These are phyloP conservation scores for Isichthys henryi DNA, from an alignment of 2,113 vertebrate genomes.

Conservation along the genomic window DNA sequence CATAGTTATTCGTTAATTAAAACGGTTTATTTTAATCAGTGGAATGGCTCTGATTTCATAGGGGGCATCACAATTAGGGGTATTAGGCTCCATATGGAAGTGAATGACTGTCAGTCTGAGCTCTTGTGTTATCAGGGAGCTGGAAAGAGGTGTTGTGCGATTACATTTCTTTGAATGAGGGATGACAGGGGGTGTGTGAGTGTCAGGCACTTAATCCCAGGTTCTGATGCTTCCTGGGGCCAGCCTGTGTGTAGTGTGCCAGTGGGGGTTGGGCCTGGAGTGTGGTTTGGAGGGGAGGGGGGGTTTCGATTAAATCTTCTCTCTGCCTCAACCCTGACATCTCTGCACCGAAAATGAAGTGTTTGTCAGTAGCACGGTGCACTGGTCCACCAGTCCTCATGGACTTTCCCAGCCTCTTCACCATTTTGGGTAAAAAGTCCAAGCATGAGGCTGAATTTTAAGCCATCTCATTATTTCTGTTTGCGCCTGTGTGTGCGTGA, in stretches of 20 bases:
- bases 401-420: no score
- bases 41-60: neutral
- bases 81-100: neutral
- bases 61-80: neutral
- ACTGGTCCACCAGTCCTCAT: neutral
- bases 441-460: neutral
- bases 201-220: neutral
- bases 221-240: neutral
- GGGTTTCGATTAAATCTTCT: neutral
- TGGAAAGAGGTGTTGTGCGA: neutral
- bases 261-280: neutral
- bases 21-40: neutral
- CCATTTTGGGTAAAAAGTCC: neutral
- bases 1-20: constrained; percentile 3
- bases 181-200: neutral
- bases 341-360: neutral
- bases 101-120: neutral
- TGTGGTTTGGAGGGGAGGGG: neutral
- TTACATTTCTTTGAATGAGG: neutral
- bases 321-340: neutral
- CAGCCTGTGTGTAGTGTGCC: neutral
- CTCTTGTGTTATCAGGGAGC: neutral
- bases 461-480: neutral
- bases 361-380: neutral
- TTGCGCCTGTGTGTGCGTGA: neutral